A percentile compares a stretch with the other conserved stretches of the same genome.
phyloP scores from a whole-genome alignment of 2,797 vertebrate species.

The Knipowitschia caucasica region DNA sequence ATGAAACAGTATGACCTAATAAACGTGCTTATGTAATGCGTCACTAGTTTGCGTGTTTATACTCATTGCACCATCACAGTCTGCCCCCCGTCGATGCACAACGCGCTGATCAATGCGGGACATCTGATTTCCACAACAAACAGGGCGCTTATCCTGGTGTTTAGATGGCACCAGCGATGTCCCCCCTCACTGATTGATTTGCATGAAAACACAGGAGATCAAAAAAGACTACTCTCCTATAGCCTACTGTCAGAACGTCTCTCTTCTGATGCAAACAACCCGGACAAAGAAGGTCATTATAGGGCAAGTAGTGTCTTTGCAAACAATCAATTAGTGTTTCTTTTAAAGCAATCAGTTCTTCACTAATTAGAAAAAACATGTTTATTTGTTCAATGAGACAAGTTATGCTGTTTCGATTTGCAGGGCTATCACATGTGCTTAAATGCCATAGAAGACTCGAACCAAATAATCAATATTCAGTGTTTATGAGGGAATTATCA shows the following conservation, averaged over 20 bases:
- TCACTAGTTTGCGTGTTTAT: no score
- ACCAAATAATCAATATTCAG: background rate
- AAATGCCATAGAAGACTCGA: background rate
- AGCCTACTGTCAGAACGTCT: background rate
- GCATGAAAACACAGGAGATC: constrained; percentile 22
- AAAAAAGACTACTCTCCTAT: no score
- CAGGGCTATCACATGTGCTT: background rate
- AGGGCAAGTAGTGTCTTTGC: background rate
- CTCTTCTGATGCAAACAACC: background rate
- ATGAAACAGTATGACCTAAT: no score
- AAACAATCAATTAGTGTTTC: constrained; percentile 4
- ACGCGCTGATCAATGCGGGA: constrained; percentile 7
- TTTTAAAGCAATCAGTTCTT: background rate
- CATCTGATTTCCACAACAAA: constrained; percentile 9
- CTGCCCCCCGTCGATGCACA: background rate
- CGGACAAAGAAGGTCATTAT: background rate
- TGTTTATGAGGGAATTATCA: background rate
- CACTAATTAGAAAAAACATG: background rate
- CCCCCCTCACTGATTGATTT: constrained; percentile 18
- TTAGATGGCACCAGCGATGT: no score
- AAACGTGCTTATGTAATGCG: no score
- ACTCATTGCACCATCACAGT: background rate
- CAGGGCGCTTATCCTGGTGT: background rate
- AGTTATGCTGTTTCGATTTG: background rate
- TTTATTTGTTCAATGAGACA: background rate